Evolutionary conservation across 2,113 vertebrate species (phyloP).

Genomic region (Atrichornis clamosus): DNA sequence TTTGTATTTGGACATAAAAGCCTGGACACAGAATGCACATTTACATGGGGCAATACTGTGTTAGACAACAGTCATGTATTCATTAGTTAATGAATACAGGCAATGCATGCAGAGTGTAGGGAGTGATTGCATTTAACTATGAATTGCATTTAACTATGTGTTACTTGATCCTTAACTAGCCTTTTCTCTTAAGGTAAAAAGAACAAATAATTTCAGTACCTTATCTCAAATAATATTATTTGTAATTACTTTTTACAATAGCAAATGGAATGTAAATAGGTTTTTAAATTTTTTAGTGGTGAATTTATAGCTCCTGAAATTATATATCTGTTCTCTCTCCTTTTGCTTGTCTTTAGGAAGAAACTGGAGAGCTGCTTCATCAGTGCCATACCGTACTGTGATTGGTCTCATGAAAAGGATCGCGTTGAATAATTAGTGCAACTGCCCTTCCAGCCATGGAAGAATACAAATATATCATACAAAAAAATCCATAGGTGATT

Average conservation of each 20-base stretch:
- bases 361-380: slow-evolving; percentile 50
- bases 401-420: slow-evolving; percentile 28
- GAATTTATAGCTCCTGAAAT: not conserved
- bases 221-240: not conserved
- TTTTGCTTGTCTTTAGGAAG: slow-evolving; percentile 29
- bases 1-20: not conserved
- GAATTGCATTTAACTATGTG: not conserved
- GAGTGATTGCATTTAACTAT: not conserved
- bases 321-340: not conserved
- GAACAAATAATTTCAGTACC: not conserved
- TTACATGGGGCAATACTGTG: not conserved
- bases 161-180: not conserved
- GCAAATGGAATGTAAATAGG: not conserved
- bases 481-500: not conserved
- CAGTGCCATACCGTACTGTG: slow-evolving; percentile 27
- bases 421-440: not conserved
- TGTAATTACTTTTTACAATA: not conserved
- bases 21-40: not conserved
- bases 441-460: not conserved
- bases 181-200: not conserved
- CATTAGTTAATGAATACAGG: not conserved
- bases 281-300: not conserved
- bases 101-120: not conserved
- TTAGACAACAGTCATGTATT: not conserved
- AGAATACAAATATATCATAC: not conserved